phyloP scores from a whole-genome alignment of 2,888 invertebrate genomes.

The Caenorhabditis doughertyi region DNA sequence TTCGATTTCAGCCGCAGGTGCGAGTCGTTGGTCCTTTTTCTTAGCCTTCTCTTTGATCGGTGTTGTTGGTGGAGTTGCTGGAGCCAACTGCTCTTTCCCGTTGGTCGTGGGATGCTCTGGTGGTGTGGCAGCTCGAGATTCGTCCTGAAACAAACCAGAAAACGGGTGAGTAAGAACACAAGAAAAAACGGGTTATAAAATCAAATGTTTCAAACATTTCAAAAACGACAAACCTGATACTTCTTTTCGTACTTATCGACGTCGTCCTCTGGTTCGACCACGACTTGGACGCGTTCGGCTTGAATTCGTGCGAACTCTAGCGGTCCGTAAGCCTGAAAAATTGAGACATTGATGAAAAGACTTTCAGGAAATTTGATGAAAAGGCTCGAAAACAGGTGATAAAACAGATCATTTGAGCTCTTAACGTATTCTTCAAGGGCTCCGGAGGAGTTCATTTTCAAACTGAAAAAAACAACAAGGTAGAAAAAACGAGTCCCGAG shows the following conservation, averaged over 20 bases:
- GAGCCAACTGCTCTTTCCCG: slow-evolving; percentile 33
- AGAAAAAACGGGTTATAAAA: not conserved
- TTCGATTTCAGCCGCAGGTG: slow-evolving; percentile 39
- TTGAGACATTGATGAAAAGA: not conserved
- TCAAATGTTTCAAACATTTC: not conserved
- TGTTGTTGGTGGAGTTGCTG: not conserved
- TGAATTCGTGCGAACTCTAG: slow-evolving; percentile 54
- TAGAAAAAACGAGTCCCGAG: not conserved
- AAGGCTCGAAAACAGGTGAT: slow-evolving; percentile 37
- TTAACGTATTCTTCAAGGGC: not conserved
- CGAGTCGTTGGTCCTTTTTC: slow-evolving; percentile 11
- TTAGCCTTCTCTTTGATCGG: not conserved
- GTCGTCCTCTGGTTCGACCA: slow-evolving; percentile 41
- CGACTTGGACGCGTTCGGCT: slow-evolving; percentile 43
- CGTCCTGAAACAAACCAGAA: slow-evolving; percentile 21
- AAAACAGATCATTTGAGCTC: slow-evolving; percentile 21
- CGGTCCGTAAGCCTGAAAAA: slow-evolving; percentile 57
- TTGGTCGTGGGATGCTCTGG: slow-evolving; percentile 6
- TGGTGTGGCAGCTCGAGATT: not conserved
- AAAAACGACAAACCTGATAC: slow-evolving; percentile 38
- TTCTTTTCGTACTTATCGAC: slow-evolving; percentile 64
- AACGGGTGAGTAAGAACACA: not conserved
- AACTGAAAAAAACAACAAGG: not conserved
- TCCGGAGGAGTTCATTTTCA: too few species aligned
- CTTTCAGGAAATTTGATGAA: not conserved